phyloP scores from a whole-genome alignment of 2,113 vertebrate species.

The Marmota flaviventris region DNA sequence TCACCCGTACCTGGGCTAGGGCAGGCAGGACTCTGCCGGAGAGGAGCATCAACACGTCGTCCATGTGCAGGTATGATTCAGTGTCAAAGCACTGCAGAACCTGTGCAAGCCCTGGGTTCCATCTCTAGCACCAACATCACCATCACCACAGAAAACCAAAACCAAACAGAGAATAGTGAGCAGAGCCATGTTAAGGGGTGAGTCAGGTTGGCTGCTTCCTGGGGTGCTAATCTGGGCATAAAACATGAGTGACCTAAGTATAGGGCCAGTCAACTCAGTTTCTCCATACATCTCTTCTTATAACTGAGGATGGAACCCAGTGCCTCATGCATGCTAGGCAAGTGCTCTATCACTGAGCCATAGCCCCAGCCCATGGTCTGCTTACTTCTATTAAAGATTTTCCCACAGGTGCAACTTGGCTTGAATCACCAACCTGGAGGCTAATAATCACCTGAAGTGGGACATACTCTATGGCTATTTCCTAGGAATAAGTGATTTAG shows the following conservation, averaged over 20 bases:
- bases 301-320: neutral
- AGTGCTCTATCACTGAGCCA: too few species aligned
- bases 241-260: neutral
- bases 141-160: neutral
- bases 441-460: neutral
- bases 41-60: neutral
- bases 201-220: neutral
- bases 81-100: too few species aligned
- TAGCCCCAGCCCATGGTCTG: too few species aligned
- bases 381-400: neutral
- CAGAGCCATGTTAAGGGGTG: neutral
- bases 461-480: accelerated
- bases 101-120: neutral
- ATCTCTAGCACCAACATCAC: neutral
- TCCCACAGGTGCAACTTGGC: too few species aligned
- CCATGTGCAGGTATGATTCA: neutral
- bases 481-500: neutral
- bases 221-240: neutral
- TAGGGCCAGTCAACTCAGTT: neutral
- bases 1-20: neutral
- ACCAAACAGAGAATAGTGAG: neutral
- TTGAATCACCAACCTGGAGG: neutral
- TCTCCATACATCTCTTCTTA: neutral
- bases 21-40: neutral
- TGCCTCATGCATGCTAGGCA: too few species aligned